Percentiles rank a stretch among this genome's conserved stretches.
Conservation (phyloP, 2,797 vertebrate species). For the Fistularia commersonii region DNA sequence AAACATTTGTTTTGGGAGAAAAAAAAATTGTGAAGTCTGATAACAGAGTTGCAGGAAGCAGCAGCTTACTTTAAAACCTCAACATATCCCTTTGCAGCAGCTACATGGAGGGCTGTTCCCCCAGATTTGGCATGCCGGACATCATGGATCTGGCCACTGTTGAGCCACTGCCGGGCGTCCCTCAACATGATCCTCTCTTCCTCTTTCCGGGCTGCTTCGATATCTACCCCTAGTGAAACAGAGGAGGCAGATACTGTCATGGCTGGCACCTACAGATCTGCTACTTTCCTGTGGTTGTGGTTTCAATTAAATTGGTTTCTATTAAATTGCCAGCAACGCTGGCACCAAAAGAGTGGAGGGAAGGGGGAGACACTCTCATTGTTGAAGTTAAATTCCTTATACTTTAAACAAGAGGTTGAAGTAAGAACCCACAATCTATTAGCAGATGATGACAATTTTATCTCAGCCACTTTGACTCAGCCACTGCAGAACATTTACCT, state of each 20-base stretch:
- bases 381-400: too few species aligned
- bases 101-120: conserved; percentile 95
- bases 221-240: conserved; percentile 85
- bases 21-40: neutral
- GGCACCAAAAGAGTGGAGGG: too few species aligned
- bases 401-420: too few species aligned
- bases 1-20: too few species aligned
- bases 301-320: too few species aligned
- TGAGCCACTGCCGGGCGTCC: conserved; percentile 97
- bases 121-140: conserved; percentile 92
- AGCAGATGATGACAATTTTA: too few species aligned
- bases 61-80: conserved; percentile 98
- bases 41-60: neutral
- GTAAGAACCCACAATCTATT: too few species aligned
- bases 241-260: conserved; percentile 4
- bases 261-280: neutral
- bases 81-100: conserved; percentile 95
- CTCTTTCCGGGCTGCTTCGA: conserved; percentile 96
- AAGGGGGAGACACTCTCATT: too few species aligned
- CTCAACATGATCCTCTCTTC: conserved; percentile 96
- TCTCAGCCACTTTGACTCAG: too few species aligned
- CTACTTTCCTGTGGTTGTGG: neutral
- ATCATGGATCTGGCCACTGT: conserved; percentile 94
- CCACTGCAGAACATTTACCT: too few species aligned
- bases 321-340: too few species aligned